Percentiles rank a stretch among this genome's conserved stretches.
Evolutionary conservation across 2,113 vertebrate species (phyloP).

Genomic region (Gulo gulo): DNA sequence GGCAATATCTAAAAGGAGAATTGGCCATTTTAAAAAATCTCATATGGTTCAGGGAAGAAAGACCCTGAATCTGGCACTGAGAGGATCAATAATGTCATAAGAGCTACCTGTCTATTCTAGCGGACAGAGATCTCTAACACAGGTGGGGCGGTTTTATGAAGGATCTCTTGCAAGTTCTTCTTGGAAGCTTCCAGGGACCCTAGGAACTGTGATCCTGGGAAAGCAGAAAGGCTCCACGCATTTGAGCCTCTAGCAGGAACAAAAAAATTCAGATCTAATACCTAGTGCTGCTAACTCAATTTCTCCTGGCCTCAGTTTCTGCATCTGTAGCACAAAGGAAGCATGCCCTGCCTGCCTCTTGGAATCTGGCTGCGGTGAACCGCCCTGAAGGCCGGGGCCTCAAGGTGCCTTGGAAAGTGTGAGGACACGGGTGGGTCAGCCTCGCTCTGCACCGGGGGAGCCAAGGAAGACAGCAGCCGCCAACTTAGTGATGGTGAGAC

Average conservation of each 20-base stretch:
- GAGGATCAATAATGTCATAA: neutral
- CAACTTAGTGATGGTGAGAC: neutral
- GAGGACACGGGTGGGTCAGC: neutral
- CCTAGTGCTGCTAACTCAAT: neutral
- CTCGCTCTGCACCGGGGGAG: neutral
- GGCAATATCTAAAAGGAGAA: neutral
- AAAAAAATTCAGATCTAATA: neutral
- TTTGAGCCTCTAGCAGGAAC: neutral
- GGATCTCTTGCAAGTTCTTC: neutral
- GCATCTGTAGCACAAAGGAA: neutral
- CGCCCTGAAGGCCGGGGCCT: accelerated
- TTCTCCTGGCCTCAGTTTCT: neutral
- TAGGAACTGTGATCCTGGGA: neutral
- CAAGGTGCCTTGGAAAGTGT: neutral
- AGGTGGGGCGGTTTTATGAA: neutral
- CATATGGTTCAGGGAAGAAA: neutral
- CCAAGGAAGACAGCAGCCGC: neutral
- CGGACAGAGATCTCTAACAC: neutral
- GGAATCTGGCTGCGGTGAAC: neutral
- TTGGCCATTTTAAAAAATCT: neutral
- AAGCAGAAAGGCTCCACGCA: neutral
- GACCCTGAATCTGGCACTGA: neutral
- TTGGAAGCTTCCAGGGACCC: neutral
- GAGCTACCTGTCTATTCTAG: neutral
- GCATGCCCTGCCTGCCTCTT: neutral